Evolutionary conservation across 2,797 vertebrate genomes (phyloP).

Genomic region (Pipistrellus kuhlii): DNA sequence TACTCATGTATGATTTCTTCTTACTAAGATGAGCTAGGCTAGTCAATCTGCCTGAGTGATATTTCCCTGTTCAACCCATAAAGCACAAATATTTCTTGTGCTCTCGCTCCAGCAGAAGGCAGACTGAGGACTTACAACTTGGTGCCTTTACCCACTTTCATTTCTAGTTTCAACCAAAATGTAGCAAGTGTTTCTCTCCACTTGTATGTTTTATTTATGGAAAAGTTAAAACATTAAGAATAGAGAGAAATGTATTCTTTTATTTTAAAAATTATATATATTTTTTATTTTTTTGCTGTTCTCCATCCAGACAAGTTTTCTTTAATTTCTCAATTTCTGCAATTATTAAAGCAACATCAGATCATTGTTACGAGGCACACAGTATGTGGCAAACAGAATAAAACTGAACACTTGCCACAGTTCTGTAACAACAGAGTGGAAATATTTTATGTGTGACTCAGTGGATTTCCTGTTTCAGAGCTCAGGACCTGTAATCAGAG

Average conservation of each 20-base stretch:
- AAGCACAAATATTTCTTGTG: background rate
- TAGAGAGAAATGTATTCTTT: background rate
- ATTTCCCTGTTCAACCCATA: background rate
- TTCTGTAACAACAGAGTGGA: background rate
- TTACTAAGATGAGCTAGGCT: background rate
- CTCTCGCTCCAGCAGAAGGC: background rate
- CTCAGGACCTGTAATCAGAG: constrained; percentile 1
- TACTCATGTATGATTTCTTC: background rate
- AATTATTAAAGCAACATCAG: background rate
- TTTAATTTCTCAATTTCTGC: background rate
- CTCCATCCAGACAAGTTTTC: background rate
- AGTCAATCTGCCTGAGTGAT: background rate
- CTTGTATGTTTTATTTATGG: background rate
- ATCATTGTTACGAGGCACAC: background rate
- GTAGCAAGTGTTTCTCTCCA: background rate
- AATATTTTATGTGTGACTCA: background rate
- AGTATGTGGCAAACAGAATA: background rate
- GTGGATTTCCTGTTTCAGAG: background rate
- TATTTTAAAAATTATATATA: background rate
- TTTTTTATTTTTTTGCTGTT: background rate
- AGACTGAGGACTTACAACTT: background rate
- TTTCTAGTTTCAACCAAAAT: constrained; percentile 25
- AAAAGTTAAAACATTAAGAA: constrained; percentile 8
- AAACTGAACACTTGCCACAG: background rate
- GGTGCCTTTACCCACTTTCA: background rate